phyloP scores from a whole-genome alignment of 2,797 vertebrate species.

The Sebastolobus alascanus region DNA sequence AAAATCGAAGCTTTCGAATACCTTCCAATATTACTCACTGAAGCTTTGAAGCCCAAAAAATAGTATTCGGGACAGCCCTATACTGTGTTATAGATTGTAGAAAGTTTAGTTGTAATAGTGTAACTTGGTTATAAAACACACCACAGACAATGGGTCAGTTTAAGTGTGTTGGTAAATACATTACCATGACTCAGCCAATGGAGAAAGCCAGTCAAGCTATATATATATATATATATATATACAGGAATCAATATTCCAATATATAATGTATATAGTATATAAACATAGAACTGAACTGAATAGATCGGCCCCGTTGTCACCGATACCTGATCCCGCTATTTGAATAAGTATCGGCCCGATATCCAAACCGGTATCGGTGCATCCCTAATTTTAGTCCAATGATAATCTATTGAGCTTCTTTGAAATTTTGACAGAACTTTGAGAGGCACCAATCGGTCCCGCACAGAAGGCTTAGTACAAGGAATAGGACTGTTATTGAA shows the following conservation, averaged over 20 bases:
- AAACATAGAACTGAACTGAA: no score
- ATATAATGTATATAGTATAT: no score
- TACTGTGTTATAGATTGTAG: background rate
- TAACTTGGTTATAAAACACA: background rate
- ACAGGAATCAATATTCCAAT: background rate
- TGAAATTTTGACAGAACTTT: conserved; percentile 18
- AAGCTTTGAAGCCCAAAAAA: no score
- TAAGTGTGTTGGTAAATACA: conserved; percentile 34
- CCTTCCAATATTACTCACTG: no score
- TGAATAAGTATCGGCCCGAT: no score
- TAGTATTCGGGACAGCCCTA: no score
- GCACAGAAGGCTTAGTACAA: background rate
- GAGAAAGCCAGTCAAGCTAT: conserved; percentile 51
- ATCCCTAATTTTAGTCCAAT: background rate
- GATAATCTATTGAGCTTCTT: background rate
- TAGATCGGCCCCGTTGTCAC: no score
- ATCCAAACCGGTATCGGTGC: no score
- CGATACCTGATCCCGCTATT: no score
- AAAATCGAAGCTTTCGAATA: no score
- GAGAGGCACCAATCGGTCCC: background rate
- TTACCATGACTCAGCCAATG: conserved; percentile 51
- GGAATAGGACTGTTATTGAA: background rate
- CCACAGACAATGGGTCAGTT: conserved; percentile 13
- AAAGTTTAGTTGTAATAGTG: background rate
- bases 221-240: background rate